Evolutionary conservation across 2,888 invertebrate species (phyloP).

Genomic region (Omphaloscelis lunosa): DNA sequence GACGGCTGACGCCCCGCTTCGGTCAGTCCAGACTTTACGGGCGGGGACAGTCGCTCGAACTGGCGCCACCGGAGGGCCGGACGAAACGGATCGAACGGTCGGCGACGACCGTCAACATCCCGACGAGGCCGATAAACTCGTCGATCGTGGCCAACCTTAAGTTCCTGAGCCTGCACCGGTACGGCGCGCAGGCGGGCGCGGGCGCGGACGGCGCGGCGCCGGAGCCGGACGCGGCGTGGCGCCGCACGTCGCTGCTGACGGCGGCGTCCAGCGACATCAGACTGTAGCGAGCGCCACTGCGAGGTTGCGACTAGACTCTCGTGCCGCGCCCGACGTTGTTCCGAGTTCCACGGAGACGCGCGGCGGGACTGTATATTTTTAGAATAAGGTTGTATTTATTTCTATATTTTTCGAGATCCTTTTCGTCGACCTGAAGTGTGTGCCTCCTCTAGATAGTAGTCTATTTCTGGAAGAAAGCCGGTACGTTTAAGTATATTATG

Average conservation of each 20-base stretch:
- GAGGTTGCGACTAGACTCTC: constrained; percentile 28
- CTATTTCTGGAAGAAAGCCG: constrained; percentile 74
- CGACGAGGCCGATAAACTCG: constrained; percentile 83
- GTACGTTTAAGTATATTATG: constrained; percentile 74
- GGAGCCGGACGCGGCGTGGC: constrained; percentile 63
- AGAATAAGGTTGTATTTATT: constrained; percentile 81
- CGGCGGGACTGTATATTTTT: constrained; percentile 59
- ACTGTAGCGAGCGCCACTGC: constrained; percentile 71
- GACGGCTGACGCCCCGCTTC: constrained; percentile 86
- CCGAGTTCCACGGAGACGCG: constrained; percentile 23
- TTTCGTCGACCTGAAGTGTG: constrained; percentile 86
- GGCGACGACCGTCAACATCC: constrained; percentile 84
- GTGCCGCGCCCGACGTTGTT: constrained; percentile 17
- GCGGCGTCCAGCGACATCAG: constrained; percentile 82
- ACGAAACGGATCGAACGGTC: constrained; percentile 85
- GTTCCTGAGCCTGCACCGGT: constrained; percentile 87
- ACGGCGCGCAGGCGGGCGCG: constrained; percentile 80
- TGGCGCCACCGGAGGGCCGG: constrained; percentile 75
- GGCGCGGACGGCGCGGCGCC: constrained; percentile 28
- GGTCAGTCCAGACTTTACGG: constrained; percentile 85
- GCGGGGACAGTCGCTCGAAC: constrained; percentile 86
- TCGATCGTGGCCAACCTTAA: constrained; percentile 86
- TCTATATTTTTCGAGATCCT: constrained; percentile 83
- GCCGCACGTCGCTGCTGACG: constrained; percentile 75
- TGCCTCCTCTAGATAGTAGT: constrained; percentile 84